Evolutionary conservation across 2,113 vertebrate species (phyloP), one percentile per base, ranked within the genome.

Genomic region (Prietella phreatophila): DNA sequence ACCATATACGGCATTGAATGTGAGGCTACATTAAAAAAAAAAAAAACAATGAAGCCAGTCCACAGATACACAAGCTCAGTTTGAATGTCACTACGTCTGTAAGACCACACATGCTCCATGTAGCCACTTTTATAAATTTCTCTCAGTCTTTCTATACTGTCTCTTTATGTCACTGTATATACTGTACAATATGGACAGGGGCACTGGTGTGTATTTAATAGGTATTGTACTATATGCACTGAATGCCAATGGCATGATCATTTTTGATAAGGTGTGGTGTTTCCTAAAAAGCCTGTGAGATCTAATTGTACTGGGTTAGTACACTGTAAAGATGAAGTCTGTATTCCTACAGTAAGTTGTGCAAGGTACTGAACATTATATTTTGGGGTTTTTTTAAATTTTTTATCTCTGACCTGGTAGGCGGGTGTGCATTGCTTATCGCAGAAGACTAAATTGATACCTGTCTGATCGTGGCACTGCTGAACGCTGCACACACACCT

Each of bases 141-240:
- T 55, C 67, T 82, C 61, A 75, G 20, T 58, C n/a, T 71, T 87
- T 82, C 56, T 50, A 69, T 58, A 67, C 58, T 56, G 22, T 60
- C 56, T 47, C 27, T 80, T 25, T 63, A 69, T 81, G 82, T 81
- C 75, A 82, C 50, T 88, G 75, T 89, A 89, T 84, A 88, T 89
- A 85, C 63, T 86, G 87, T 85, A 79, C 85, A 89, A 39, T 83
- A 78, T 76, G 85, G 55, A 87, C 42, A 85, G 39, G 47, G 61
- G 61, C 47, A 65, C 39, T 56, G 22, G 61, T 79, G 73, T 79
- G 61, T 88, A 80, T 60, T 76, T 83, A 42, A 63, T 88, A 84
- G 60, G 33, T 78, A 78, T 78, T 65, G 56, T 88, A 67, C 33
- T 85, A 63, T 69, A 88, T 85, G 33, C 73, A 84, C 82, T 87